Conservation (phyloP, 2,888 invertebrate genomes). For the Penaeus monodon region DNA sequence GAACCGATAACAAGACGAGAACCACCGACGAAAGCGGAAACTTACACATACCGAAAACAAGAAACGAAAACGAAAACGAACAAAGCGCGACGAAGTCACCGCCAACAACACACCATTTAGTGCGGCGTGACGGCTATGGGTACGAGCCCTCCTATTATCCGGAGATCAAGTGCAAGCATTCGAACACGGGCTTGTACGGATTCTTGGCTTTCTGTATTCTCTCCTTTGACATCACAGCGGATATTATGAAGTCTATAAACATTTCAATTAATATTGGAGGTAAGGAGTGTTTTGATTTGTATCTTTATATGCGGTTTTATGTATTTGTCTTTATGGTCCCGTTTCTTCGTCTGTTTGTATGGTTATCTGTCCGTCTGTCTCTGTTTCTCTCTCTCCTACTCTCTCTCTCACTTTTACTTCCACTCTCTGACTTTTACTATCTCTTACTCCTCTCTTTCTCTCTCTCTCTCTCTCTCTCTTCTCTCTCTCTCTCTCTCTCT, state of each 20-base stretch:
- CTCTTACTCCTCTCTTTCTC: not conserved
- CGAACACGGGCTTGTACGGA: conserved; percentile 28
- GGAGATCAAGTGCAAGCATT: conserved; percentile 42
- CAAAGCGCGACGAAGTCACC: too few species aligned
- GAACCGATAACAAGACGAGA: too few species aligned
- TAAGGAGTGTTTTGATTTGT: not conserved
- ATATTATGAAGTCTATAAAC: conserved; percentile 41
- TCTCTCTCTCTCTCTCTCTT: too few species aligned
- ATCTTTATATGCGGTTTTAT: not conserved
- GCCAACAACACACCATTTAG: not conserved
- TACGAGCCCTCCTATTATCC: conserved; percentile 1
- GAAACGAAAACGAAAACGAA: too few species aligned
- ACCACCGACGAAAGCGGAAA: too few species aligned
- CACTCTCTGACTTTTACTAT: too few species aligned
- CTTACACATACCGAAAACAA: too few species aligned
- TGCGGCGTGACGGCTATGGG: not conserved
- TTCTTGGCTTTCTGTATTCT: conserved; percentile 44
- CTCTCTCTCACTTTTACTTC: too few species aligned
- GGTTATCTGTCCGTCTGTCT: not conserved
- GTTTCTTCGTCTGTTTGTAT: not conserved
- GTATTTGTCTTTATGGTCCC: not conserved
- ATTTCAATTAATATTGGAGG: conserved; percentile 38
- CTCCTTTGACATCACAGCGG: conserved; percentile 37
- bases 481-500: too few species aligned
- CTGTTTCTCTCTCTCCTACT: too few species aligned